A percentile compares a stretch with the other conserved stretches of the same genome.
Evolutionary conservation across 2,113 vertebrate species (phyloP).

Genomic region (Theristicus caerulescens): DNA sequence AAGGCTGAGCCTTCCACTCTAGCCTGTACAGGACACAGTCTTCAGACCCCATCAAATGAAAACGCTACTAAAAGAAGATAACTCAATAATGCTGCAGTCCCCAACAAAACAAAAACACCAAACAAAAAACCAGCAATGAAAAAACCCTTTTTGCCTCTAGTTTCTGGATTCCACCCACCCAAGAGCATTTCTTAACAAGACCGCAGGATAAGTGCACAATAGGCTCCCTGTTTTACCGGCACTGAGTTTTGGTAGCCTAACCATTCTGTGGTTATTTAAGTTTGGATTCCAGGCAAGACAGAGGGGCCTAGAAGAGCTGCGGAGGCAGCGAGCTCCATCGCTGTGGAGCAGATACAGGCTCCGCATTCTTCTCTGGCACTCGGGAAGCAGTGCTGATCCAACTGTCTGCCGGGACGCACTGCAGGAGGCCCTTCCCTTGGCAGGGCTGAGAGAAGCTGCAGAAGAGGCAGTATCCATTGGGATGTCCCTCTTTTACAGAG

Average conservation of each 20-base stretch:
- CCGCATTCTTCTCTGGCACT: not conserved
- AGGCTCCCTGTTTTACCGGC: not conserved
- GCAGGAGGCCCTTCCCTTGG: not conserved
- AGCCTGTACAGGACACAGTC: not conserved
- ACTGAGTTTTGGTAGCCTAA: not conserved
- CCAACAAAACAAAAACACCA: not conserved
- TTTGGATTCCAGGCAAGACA: constrained; percentile 19
- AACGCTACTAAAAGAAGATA: not conserved
- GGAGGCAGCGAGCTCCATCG: not conserved
- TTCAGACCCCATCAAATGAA: not conserved
- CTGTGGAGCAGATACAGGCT: not conserved
- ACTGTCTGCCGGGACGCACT: not conserved
- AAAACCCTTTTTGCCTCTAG: not conserved
- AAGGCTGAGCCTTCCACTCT: not conserved
- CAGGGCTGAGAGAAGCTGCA: not conserved
- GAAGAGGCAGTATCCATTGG: not conserved
- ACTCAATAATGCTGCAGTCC: not conserved
- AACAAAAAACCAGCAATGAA: not conserved
- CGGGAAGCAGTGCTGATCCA: not conserved
- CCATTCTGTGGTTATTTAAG: not conserved
- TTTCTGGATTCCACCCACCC: not conserved
- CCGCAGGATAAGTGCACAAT: not conserved
- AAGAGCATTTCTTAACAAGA: not conserved
- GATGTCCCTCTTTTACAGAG: not conserved
- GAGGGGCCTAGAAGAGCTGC: not conserved